Evolutionary conservation across 2,797 vertebrate genomes (phyloP).

Genomic region (Acropternis orthonyx): DNA sequence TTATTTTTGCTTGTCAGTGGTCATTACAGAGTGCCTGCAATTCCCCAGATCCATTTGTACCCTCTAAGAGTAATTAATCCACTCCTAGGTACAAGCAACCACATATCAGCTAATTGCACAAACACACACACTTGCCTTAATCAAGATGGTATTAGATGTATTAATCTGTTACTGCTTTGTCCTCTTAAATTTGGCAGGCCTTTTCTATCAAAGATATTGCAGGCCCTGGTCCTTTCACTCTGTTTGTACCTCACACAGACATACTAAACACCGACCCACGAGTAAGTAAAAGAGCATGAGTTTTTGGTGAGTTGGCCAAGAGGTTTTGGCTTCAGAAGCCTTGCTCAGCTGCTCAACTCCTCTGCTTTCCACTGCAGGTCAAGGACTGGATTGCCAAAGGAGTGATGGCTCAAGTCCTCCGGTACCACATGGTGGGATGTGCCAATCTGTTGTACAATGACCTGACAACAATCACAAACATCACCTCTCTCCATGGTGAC

Average conservation of each 20-base stretch:
- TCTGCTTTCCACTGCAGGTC: constrained; percentile 60
- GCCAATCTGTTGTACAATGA: constrained; percentile 79
- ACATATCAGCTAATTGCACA: background rate
- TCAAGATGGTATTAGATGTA: rapidly evolving
- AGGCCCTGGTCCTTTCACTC: constrained; percentile 86
- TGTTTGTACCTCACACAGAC: constrained; percentile 78
- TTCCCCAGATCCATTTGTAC: background rate
- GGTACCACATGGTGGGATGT: constrained; percentile 88
- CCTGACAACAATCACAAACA: constrained; percentile 74
- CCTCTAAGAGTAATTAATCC: background rate
- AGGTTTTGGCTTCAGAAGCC: background rate
- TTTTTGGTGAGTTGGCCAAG: background rate
- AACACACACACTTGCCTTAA: no score
- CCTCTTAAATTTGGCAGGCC: constrained; percentile 35
- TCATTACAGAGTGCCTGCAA: background rate
- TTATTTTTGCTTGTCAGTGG: background rate
- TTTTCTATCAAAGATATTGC: constrained; percentile 73
- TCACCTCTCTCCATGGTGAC: constrained; percentile 86
- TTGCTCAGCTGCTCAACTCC: background rate
- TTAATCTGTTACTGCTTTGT: background rate
- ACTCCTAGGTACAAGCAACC: background rate
- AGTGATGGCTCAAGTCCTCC: constrained; percentile 75
- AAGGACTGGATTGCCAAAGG: constrained; percentile 71
- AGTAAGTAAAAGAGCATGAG: constrained; percentile 52
- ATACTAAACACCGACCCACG: constrained; percentile 55